Base-by-base conservation (phyloP, 2,797 vertebrate species). In the Triplophysa yarkandensis region DNA sequence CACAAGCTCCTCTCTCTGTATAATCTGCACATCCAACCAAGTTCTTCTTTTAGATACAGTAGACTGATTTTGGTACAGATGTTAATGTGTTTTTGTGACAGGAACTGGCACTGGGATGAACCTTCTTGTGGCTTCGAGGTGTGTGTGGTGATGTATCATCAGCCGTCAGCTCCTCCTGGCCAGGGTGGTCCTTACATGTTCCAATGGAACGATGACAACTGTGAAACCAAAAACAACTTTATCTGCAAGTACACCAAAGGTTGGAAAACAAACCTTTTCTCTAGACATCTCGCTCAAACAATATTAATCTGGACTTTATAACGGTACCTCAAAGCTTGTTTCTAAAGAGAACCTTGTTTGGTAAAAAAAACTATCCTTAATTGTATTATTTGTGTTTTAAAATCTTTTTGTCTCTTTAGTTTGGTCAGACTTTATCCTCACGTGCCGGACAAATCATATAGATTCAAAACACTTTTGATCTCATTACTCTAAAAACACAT, bases 121-220 rank as follows among this genome's bases (percentile, higher is more conserved):
- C 97, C 96, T 0, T 98, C 98, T 0, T 99, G 98, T 0, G 95
- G 95, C 32, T 95, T 90, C 0, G 98, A 99, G 86, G 88, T 95
- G 83, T 99, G 98, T 0, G 96, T 98, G 27, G 97, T 98, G 68
- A 96, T 99, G 92, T 98, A 98, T 79, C 95, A 99, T 88, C 98
- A 99, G 50, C 98, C 97, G 0, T 96, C 96, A 0, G 96, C 96
- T 30, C 91, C 95, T 0, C 81, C 91, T 0, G 93, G 93, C 0
- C 68, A 91, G 0, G 95, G 94, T 0, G 97, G 94, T 0, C 91
- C 87, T 55, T 98, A 98, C 86, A 93, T 94, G 94, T 99, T 97
- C 81, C 94, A 95, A 77, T 98, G 98, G 97, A 99, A 98, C 0
- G 98, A 99, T 0, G 98, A 99, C 88, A 94, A 95, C 10, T 99